Conservation (phyloP, 2,888 invertebrate species). For the Troilus luridus region DNA sequence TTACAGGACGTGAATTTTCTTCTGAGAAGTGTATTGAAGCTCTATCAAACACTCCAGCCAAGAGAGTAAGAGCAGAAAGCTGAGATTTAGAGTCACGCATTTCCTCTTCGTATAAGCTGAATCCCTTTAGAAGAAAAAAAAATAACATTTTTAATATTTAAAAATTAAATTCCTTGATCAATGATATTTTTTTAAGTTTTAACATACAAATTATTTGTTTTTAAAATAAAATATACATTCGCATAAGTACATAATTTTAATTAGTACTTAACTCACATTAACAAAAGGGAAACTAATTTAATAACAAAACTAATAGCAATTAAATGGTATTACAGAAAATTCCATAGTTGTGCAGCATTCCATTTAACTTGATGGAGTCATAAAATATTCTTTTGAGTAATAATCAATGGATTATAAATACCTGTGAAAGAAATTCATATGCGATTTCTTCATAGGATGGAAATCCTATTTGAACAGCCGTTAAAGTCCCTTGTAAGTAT, state of each 20-base stretch:
- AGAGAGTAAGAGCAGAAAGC: conserved; percentile 93
- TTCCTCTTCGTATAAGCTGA: conserved; percentile 98
- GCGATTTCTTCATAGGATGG: conserved; percentile 97
- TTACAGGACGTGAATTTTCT: conserved; percentile 96
- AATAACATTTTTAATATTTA: background rate
- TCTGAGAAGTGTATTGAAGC: conserved; percentile 68
- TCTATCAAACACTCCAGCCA: conserved; percentile 91
- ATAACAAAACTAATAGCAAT: background rate
- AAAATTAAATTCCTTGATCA: background rate
- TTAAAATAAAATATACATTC: too few species aligned
- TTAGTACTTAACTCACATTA: too few species aligned
- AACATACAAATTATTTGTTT: too few species aligned
- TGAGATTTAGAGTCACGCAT: conserved; percentile 98
- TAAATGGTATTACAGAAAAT: background rate
- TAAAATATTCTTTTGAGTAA: too few species aligned
- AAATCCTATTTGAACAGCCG: conserved; percentile 92
- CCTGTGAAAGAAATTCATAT: conserved; percentile 97
- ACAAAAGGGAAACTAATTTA: too few species aligned
- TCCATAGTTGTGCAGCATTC: too few species aligned
- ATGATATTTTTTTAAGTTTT: background rate
- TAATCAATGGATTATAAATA: conserved; percentile 66
- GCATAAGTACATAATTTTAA: too few species aligned
- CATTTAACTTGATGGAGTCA: too few species aligned
- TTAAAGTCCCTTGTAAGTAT: conserved; percentile 95
- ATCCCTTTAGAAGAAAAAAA: conserved; percentile 75